These are phyloP conservation scores for Apotomis betuletana DNA, from an alignment of 2,888 invertebrate species.

Conservation along the genomic window DNA sequence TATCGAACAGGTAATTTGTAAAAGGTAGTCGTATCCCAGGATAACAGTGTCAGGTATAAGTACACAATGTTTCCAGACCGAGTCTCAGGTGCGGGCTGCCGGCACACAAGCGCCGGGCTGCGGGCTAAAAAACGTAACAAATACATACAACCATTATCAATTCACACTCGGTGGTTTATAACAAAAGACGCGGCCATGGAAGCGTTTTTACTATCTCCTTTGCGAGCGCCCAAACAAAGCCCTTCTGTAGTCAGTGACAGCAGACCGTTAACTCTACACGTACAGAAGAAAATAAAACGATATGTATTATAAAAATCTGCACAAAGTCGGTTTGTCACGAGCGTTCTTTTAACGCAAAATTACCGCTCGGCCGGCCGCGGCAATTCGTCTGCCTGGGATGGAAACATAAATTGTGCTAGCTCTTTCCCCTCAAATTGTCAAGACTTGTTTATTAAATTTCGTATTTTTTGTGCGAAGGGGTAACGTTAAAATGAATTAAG, in stretches of 20 bases:
- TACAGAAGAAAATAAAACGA: conserved; percentile 34
- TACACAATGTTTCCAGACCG: conserved; percentile 4
- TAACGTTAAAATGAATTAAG: background rate
- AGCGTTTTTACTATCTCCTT: conserved; percentile 61
- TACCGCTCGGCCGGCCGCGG: conserved; percentile 16
- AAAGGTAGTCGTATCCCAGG: conserved; percentile 1
- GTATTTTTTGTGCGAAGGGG: conserved; percentile 1
- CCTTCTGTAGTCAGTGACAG: conserved; percentile 49
- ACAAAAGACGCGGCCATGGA: conserved; percentile 70
- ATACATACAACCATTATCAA: conserved; percentile 71
- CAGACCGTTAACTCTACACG: conserved; percentile 38
- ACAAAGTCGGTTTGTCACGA: conserved; percentile 28
- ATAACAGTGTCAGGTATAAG: background rate
- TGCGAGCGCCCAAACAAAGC: conserved; percentile 60
- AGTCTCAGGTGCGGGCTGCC: conserved; percentile 17
- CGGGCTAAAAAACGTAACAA: conserved; percentile 57
- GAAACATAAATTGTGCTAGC: conserved; percentile 20
- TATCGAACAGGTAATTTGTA: background rate
- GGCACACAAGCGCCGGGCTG: conserved; percentile 11
- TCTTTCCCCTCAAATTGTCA: conserved; percentile 28
- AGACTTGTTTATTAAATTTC: conserved; percentile 25
- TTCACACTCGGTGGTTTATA: conserved; percentile 71
- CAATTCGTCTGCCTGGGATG: conserved; percentile 24
- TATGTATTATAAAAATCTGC: conserved; percentile 37
- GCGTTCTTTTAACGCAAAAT: conserved; percentile 18